Base-by-base conservation (phyloP, 53 echinoderm and acorn worm species). In the Echinometra lucunter region DNA sequence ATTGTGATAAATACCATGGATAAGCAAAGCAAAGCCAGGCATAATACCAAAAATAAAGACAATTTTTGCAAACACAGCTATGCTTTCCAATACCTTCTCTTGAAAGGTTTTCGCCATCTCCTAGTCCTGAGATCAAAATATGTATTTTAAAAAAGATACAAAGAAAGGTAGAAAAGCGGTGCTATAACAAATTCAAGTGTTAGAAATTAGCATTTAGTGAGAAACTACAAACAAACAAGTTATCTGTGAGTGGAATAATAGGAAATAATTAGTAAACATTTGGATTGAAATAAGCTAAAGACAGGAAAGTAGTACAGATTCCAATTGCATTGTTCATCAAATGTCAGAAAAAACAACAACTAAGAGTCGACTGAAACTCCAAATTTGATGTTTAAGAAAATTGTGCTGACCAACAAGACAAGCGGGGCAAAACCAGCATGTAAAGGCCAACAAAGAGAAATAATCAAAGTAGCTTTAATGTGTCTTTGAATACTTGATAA, bases 41-140 rank as follows among this genome's bases (percentile, higher is more conserved):
- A 75, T 75, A 40, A 75, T 10, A 75, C 40, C 4, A 75, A 74
- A 38, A 4, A 75, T 19, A 37, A 38, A 75, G 30, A 40, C 37
- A 38, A 75, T 75, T n/a, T n/a, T n/a, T n/a, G n/a, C 32, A 37
- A 38, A 75, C 75, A 75, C 4, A 75, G 40, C 38, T 38, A 34
- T 75, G 75, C 40, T 75, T 75, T 75, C 30, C 34, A 75, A 75
- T 75, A 75, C 75, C 75, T 75, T 17, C 34, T 75, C 75, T 75
- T 75, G 37, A 75, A 75, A 19, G 75, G 75, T 40, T 75, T 75
- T 28, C 75, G 37, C 30, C 75, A 75, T 37, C 75, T 75, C 75
- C 40, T 37, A 4, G 37, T 75, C 75, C 75, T 75, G 75, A 21
- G 19, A 75, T 75, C 37, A 75, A 75, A 72, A 34, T 75, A 38